phyloP scores from a whole-genome alignment of 1,140 invertebrate genomes.

The Zelostemma sp. region DNA sequence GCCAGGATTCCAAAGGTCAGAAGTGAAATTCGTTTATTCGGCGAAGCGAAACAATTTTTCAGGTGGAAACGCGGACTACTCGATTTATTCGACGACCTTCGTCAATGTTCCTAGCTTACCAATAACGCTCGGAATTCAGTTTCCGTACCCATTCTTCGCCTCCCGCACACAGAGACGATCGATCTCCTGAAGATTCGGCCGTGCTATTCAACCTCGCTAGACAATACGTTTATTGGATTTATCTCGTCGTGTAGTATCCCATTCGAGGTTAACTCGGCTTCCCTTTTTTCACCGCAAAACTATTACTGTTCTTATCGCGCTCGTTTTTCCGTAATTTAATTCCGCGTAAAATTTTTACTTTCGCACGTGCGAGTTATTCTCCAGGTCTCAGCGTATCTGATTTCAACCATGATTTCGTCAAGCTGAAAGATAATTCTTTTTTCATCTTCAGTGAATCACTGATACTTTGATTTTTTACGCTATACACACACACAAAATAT shows the following conservation, averaged over 20 bases:
- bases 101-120: constrained; percentile 31
- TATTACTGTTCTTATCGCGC: neutral
- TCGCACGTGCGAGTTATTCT: constrained; percentile 3
- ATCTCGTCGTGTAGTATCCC: constrained; percentile 36
- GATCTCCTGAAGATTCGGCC: constrained; percentile 41
- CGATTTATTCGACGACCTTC: constrained; percentile 50
- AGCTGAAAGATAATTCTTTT: too few species aligned
- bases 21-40: constrained; percentile 49
- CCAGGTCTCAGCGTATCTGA: neutral
- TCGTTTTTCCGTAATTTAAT: neutral
- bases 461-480: too few species aligned
- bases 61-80: constrained; percentile 50
- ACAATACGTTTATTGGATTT: constrained; percentile 53
- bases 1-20: constrained; percentile 34
- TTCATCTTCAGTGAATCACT: too few species aligned
- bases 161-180: constrained; percentile 32
- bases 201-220: constrained; percentile 32
- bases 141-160: constrained; percentile 2
- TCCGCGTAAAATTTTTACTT: constrained; percentile 1
- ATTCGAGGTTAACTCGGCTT: constrained; percentile 25
- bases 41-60: constrained; percentile 49
- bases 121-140: constrained; percentile 44
- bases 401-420: neutral
- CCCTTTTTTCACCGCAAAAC: constrained; percentile 16
- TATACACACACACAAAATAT: too few species aligned